Evolutionary conservation across 2,888 invertebrate species (phyloP).

Genomic region (Ornithoptera priamus): DNA sequence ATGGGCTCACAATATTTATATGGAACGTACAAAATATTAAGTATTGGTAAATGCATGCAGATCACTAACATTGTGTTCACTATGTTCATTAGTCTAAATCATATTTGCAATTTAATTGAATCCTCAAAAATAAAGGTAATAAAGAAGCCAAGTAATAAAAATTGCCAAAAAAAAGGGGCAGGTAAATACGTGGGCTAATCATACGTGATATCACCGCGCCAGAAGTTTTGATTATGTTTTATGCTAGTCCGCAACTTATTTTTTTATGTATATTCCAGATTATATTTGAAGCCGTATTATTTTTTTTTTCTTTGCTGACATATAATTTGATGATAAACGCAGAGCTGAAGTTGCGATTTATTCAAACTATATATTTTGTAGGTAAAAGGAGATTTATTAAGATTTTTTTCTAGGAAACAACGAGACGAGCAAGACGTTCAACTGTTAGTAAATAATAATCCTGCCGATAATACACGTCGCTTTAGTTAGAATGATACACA

Average conservation of each 20-base stretch:
- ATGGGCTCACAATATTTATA: too few species aligned
- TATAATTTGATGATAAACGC: neutral
- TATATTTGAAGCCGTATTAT: constrained; percentile 1
- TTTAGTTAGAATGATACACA: too few species aligned
- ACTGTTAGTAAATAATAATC: too few species aligned
- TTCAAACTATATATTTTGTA: neutral
- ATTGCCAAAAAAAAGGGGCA: constrained; percentile 43
- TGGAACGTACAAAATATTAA: too few species aligned
- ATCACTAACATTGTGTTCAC: too few species aligned
- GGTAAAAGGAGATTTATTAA: neutral
- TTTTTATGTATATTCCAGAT: constrained; percentile 42
- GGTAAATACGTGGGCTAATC: constrained; percentile 37
- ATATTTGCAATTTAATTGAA: neutral
- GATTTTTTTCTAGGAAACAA: too few species aligned
- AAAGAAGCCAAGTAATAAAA: constrained; percentile 47
- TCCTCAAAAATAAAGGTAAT: neutral
- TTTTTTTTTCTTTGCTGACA: neutral
- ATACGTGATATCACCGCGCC: constrained; percentile 62
- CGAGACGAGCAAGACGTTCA: too few species aligned
- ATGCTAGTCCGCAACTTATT: constrained; percentile 59
- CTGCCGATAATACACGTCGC: too few species aligned
- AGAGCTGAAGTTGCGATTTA: neutral
- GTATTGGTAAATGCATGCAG: too few species aligned
- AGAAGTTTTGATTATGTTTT: constrained; percentile 69
- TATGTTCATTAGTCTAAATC: too few species aligned